Evolutionary conservation across 2,888 invertebrate genomes (phyloP).

Genomic region (Stegana nigrithorax): DNA sequence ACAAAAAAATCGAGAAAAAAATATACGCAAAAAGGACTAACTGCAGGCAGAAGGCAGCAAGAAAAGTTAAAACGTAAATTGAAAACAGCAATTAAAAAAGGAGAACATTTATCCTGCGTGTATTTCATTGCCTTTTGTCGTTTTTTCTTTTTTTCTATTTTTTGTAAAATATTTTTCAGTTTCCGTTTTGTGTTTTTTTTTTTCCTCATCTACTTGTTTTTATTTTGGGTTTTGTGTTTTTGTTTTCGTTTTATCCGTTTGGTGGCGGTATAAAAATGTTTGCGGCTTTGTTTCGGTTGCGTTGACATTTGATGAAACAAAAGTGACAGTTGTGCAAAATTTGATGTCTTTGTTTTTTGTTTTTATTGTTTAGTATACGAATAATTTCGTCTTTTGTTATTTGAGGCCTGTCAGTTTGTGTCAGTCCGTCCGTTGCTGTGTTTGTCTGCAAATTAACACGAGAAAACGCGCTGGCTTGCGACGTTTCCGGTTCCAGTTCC

Average conservation of each 20-base stretch:
- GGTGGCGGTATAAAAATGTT: constrained; percentile 15
- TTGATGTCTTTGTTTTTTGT: constrained; percentile 50
- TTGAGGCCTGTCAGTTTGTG: constrained; percentile 2
- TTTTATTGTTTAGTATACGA: constrained; percentile 10
- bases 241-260: constrained; percentile 36
- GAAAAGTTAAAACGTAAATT: constrained; percentile 54
- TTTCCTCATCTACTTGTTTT: background rate
- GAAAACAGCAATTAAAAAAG: constrained; percentile 58
- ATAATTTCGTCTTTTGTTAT: constrained; percentile 3
- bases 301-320: constrained; percentile 61
- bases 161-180: background rate
- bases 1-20: constrained; percentile 18
- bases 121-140: constrained; percentile 6
- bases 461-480: constrained; percentile 44
- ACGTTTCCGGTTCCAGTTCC: too few species aligned
- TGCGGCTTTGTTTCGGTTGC: constrained; percentile 60
- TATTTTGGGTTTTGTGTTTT: background rate
- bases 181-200: background rate
- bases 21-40: too few species aligned
- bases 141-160: constrained; percentile 34
- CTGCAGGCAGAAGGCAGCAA: constrained; percentile 28
- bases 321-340: constrained; percentile 58
- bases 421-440: constrained; percentile 45
- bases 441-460: constrained; percentile 55
- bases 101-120: constrained; percentile 37